Base-by-base conservation (phyloP, 2,113 vertebrate genomes). In the Todiramphus saurophagus region DNA sequence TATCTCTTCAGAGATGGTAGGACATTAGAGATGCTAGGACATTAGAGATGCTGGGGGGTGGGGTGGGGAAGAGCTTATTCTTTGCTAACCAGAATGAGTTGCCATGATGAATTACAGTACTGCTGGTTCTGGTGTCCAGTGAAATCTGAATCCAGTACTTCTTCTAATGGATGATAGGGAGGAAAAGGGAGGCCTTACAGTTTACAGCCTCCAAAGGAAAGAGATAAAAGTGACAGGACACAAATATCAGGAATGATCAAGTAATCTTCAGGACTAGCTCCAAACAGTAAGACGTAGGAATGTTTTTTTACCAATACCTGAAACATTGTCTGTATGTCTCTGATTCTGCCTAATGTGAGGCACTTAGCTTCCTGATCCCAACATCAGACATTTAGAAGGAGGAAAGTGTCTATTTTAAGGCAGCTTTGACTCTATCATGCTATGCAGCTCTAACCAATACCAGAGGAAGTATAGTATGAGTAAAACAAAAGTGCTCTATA, bases 401-500 rank as follows among this genome's bases (percentile, higher is more conserved):
- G 85, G 50, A 35, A 68, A 31, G 2, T 23, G 13, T n/a, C 23
- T 15, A 11, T 64, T 87, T 81, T 68, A 73, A 88, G n/a, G 13
- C n/a, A 55, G n/a, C 35, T 76, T 69, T 91, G 27, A 41, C 20
- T 83, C 24, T 76, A 4, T 69, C 23, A 23, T 1, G 0, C 39
- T 73, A 30, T 20, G 9, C 11, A 39, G 31, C 17, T 51, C 5
- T 31, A 53, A 23, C 6, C 9, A 10, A 15, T 53, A 69, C 3
- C 2, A 27, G 16, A 6, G 16, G 15, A 73, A 73, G 31, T 3
- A 39, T 11, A 33, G 9, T 43, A 35, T 41, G 46, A 73, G 50
- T 35, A 12, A 64, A 80, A 13, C 4, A 83, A 77, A 77, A 55
- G 25, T 25, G 50, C 0, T 0, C 2, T 23, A 6, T 9, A 48